Evolutionary conservation across 2,113 vertebrate genomes (phyloP).

Genomic region (Prinia subflava): DNA sequence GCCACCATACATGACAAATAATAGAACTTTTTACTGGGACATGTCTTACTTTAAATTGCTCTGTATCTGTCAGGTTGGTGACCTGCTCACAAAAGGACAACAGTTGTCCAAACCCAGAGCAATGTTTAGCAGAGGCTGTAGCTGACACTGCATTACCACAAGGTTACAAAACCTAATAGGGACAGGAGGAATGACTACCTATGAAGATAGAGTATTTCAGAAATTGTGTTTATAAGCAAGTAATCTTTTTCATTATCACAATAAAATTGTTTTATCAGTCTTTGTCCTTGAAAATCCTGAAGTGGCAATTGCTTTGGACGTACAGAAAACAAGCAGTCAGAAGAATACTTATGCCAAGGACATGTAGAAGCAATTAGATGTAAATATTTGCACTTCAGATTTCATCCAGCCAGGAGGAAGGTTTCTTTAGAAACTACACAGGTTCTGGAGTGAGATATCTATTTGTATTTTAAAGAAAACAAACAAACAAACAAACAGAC

Average conservation of each 20-base stretch:
- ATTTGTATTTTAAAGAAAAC: neutral
- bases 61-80: neutral
- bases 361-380: conserved; percentile 7
- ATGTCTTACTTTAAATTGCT: neutral
- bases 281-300: conserved; percentile 23
- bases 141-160: neutral
- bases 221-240: neutral
- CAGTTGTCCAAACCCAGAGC: neutral
- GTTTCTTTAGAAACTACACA: neutral
- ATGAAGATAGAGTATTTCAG: neutral
- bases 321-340: neutral
- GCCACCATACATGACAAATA: neutral
- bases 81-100: neutral
- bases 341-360: conserved; percentile 4
- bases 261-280: neutral
- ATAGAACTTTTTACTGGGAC: neutral
- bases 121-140: neutral
- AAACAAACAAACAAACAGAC: neutral
- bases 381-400: conserved; percentile 32
- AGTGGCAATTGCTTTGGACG: conserved; percentile 27
- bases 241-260: neutral
- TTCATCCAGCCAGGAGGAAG: neutral
- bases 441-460: neutral
- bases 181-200: neutral
- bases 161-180: neutral